These are phyloP conservation scores for Vanessa cardui DNA, from an alignment of 2,888 invertebrate species.

Conservation along the genomic window DNA sequence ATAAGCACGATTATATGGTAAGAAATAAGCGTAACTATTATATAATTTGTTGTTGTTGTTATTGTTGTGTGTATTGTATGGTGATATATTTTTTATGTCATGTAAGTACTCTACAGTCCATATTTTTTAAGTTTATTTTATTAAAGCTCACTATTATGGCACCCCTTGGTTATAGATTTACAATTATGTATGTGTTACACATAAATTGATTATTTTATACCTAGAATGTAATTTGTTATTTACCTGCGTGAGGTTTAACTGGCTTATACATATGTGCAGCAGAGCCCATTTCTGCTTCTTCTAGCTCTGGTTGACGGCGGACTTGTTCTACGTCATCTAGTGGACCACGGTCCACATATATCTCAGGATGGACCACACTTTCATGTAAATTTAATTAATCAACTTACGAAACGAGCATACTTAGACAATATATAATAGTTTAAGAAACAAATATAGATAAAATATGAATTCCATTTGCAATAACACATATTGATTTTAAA, in stretches of 20 bases:
- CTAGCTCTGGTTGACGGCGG: conserved; percentile 74
- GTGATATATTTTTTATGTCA: too few relatives aligned
- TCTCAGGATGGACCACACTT: conserved; percentile 65
- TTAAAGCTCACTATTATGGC: too few relatives aligned
- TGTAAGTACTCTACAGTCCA: too few relatives aligned
- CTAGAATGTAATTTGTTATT: background rate
- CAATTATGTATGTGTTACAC: too few relatives aligned
- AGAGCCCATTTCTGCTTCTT: conserved; percentile 74
- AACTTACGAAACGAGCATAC: background rate
- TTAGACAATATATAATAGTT: background rate
- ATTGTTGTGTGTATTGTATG: too few relatives aligned
- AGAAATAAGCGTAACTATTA: too few relatives aligned
- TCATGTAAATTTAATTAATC: background rate
- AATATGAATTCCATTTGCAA: background rate
- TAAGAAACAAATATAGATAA: background rate
- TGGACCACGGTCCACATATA: conserved; percentile 70
- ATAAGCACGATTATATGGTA: too few relatives aligned
- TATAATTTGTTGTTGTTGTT: too few relatives aligned
- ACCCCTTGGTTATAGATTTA: too few relatives aligned
- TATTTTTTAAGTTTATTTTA: too few relatives aligned
- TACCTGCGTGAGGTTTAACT: conserved; percentile 62
- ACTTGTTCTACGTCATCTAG: conserved; percentile 76
- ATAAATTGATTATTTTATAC: background rate
- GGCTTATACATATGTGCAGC: conserved; percentile 68
- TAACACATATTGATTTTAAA: too few relatives aligned